These are phyloP conservation scores for Halictus ligatus DNA, from an alignment of 2,888 invertebrate genomes.

Conservation along the genomic window DNA sequence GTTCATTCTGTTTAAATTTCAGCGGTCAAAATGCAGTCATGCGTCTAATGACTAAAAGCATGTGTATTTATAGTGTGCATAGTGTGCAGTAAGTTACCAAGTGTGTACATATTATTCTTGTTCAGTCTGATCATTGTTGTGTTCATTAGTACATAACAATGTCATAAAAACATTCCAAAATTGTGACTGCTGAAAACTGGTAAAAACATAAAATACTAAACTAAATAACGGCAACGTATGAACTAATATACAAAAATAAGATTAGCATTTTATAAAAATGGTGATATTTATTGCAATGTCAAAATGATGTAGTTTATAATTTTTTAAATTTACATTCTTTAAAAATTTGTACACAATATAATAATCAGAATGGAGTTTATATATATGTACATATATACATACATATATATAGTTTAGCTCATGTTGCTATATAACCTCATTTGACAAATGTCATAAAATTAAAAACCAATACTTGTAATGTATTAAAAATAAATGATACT, in stretches of 20 bases:
- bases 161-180: neutral
- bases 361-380: neutral
- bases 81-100: neutral
- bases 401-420: neutral
- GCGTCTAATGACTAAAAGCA: neutral
- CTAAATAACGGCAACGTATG: neutral
- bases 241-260: neutral
- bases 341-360: neutral
- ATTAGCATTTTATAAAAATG: neutral
- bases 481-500: neutral
- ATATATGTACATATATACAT: neutral
- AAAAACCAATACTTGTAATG: neutral
- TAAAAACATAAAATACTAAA: neutral
- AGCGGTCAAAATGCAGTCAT: neutral
- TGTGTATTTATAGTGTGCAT: neutral
- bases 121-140: neutral
- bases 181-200: neutral
- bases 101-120: neutral
- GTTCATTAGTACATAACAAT: neutral
- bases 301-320: neutral
- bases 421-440: neutral
- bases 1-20: neutral
- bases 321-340: neutral
- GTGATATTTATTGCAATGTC: neutral
- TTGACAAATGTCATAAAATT: neutral